Base-by-base conservation (phyloP, 92 coral and sea anemone species). In the Porites cylindrica region DNA sequence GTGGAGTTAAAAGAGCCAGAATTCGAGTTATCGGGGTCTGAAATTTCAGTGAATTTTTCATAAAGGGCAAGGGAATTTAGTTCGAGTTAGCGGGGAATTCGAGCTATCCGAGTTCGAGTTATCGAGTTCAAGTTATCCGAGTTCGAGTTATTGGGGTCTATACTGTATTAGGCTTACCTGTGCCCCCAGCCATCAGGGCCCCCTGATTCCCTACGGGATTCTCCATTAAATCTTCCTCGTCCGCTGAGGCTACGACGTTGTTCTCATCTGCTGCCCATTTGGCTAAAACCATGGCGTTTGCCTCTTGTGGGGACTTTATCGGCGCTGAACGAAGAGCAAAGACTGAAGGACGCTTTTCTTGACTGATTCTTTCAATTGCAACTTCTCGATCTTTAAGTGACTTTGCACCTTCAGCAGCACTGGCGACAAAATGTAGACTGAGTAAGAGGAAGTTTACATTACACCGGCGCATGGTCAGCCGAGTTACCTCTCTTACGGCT, bases 221-320 rank as follows among this genome's bases (percentile, higher is more conserved):
- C 9, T 47, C 70, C 51, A 11, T 74, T 12, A 18, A 56, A 43
- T 32, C 66, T 58, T 24, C 59, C 67, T 6, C 10, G 10, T 75
- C 87, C 52, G 29, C 13, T 1, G 87, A 16, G 29, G 18, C 54
- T 52, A 51, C 26, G 20, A 62, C 8, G 38, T 58, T 23, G 13
- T 54, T 65, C 23, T 88, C 85, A 38, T 88, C 91, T 17, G 60
- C 85, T 29, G 87, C 91, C 91, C 91, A 88, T 70, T 83, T 81
- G 7, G 91, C 85, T 56, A 88, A 18, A 47, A 88, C 85, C 88
- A 88, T 51, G 1, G 84, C 81, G 51, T 88, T 88, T 9, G 91
- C 85, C 68, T 88, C 91, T 10, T 88, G 91, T 4, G 77, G 64
- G 70, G 19, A 70, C 77, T 85, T 68, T 63, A 65, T 8, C 18